A percentile compares a stretch with the other conserved stretches of the same genome.
phyloP scores from a whole-genome alignment of 2,888 invertebrate genomes.

The Scrobipalpa atriplicella region DNA sequence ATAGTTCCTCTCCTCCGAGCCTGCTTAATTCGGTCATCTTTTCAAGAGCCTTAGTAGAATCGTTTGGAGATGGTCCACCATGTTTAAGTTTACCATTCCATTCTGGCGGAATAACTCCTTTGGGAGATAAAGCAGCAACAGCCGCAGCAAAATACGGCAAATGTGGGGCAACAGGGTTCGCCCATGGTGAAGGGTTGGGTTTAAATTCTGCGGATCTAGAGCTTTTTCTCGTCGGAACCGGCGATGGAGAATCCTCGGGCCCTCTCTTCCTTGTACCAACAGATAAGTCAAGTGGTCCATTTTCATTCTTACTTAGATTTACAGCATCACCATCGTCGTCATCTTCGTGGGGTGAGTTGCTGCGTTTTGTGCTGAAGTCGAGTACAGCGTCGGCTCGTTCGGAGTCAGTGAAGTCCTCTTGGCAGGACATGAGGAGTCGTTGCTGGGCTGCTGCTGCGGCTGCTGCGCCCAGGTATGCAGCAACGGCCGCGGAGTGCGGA shows the following conservation, averaged over 20 bases:
- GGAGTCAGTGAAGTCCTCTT: conserved; percentile 86
- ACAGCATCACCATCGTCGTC: conserved; percentile 86
- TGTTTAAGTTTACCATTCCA: conserved; percentile 93
- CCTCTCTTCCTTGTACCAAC: conserved; percentile 89
- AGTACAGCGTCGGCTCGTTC: conserved; percentile 86
- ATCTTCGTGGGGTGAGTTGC: conserved; percentile 76
- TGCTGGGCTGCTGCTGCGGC: conserved; percentile 89
- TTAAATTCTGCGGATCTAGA: conserved; percentile 87
- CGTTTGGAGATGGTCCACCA: conserved; percentile 86
- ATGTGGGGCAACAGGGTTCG: conserved; percentile 89
- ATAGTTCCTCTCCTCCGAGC: conserved; percentile 90
- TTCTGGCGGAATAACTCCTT: conserved; percentile 83
- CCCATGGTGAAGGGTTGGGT: conserved; percentile 89
- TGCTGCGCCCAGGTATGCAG: conserved; percentile 89
- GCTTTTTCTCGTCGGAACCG: conserved; percentile 85
- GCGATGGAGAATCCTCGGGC: conserved; percentile 84
- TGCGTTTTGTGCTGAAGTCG: conserved; percentile 91
- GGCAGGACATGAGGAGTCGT: conserved; percentile 89
- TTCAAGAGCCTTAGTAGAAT: conserved; percentile 93
- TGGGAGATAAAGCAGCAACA: conserved; percentile 90
- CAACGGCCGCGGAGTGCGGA: conserved; percentile 91
- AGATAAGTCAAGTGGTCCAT: conserved; percentile 91
- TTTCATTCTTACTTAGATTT: conserved; percentile 87
- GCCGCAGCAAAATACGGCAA: conserved; percentile 92
- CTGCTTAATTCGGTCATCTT: conserved; percentile 96